Evolutionary conservation across 1,140 invertebrate species (phyloP).

Genomic region (Oppia nitens): DNA sequence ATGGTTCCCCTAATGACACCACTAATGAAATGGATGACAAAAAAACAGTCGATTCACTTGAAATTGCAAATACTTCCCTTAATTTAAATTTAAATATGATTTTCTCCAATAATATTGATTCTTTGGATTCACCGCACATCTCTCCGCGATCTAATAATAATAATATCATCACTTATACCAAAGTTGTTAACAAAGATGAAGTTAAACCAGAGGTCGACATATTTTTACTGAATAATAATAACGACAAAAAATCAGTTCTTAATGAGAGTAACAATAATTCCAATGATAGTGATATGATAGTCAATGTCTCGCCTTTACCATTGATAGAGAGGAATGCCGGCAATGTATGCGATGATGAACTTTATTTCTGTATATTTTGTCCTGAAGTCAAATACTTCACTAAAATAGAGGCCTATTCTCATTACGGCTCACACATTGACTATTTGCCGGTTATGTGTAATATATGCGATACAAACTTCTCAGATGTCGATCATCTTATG

Average conservation of each 20-base stretch:
- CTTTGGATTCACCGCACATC: not conserved
- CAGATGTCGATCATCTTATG: slow-evolving; percentile 1
- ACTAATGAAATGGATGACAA: not conserved
- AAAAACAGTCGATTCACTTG: not conserved
- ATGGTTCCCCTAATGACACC: not conserved
- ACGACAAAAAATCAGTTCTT: not conserved
- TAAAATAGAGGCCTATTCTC: slow-evolving; percentile 8
- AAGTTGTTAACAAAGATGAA: too few relatives aligned
- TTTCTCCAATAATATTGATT: not conserved
- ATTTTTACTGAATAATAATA: not conserved
- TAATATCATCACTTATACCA: too few relatives aligned
- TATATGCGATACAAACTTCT: slow-evolving; percentile 1
- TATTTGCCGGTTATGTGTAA: slow-evolving; percentile 5
- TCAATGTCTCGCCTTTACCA: slow-evolving; percentile 1
- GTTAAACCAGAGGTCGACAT: not conserved
- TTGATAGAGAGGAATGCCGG: not conserved
- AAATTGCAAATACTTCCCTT: not conserved
- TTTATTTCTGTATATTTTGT: slow-evolving; percentile 12
- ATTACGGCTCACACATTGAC: slow-evolving; percentile 5
- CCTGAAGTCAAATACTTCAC: not conserved
- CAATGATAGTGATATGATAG: not conserved
- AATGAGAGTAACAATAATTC: not conserved
- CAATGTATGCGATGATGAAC: not conserved
- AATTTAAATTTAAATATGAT: not conserved
- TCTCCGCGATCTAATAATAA: too few relatives aligned